Percentiles rank a stretch among this genome's conserved stretches.
These are phyloP conservation scores for Corydoras sp. DNA, from an alignment of 2,113 vertebrate species.

Conservation along the genomic window DNA sequence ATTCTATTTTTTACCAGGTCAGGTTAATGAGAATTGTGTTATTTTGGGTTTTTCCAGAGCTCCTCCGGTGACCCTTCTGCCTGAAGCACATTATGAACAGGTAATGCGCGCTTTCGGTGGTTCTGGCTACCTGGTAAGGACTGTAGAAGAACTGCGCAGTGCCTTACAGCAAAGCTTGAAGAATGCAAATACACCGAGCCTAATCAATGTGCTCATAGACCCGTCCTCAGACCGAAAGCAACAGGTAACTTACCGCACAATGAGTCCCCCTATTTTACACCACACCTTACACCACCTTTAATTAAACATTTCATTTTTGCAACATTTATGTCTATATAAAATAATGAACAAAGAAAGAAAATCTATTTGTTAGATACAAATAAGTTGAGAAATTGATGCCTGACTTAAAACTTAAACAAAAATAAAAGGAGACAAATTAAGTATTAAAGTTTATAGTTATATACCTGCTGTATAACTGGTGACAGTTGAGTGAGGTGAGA, in stretches of 20 bases:
- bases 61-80: constrained; percentile 82
- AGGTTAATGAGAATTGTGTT: not conserved
- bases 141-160: constrained; percentile 74
- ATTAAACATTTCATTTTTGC: too few relatives aligned
- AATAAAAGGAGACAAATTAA: too few relatives aligned
- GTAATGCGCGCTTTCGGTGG: constrained; percentile 90
- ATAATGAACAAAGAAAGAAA: too few relatives aligned
- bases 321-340: too few relatives aligned
- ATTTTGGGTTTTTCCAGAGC: constrained; percentile 57
- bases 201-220: constrained; percentile 89
- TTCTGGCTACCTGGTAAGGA: constrained; percentile 81
- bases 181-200: constrained; percentile 73
- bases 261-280: not conserved
- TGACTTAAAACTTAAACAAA: too few relatives aligned
- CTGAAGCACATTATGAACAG: constrained; percentile 84
- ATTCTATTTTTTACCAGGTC: not conserved
- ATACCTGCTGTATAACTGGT: too few relatives aligned
- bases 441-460: too few relatives aligned
- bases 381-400: too few relatives aligned
- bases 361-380: too few relatives aligned
- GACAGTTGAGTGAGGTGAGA: too few relatives aligned
- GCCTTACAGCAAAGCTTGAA: constrained; percentile 71
- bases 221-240: constrained; percentile 81
- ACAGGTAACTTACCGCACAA: constrained; percentile 68
- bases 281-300: not conserved